Conservation (phyloP, 2,888 invertebrate species). For the Brachyptera risi region DNA sequence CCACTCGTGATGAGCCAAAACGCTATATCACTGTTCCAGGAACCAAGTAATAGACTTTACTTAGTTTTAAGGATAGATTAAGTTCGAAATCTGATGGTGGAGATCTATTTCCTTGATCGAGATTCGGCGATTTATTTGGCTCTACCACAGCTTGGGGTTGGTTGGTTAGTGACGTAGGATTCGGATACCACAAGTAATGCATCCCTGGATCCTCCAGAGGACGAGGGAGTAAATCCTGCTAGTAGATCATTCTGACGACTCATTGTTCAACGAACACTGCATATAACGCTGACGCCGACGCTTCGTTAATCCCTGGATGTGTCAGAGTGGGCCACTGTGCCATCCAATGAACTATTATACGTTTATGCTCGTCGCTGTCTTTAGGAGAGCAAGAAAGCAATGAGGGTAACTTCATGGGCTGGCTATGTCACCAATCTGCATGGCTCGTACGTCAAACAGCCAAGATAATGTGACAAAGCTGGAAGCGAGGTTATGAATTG, state of each 20-base stretch:
- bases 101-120: constrained; percentile 15
- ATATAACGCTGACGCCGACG: not conserved
- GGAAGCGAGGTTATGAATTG: no score
- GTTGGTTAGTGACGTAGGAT: not conserved
- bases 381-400: no score
- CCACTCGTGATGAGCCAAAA: no score
- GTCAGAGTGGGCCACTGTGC: constrained; percentile 1
- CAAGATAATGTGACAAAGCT: no score
- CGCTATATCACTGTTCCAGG: no score
- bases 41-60: constrained; percentile 6
- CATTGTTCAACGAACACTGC: not conserved
- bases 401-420: no score
- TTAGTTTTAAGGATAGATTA: constrained; percentile 1
- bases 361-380: not conserved
- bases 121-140: constrained; percentile 18
- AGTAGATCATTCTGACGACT: constrained; percentile 8
- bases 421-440: no score
- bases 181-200: constrained; percentile 6
- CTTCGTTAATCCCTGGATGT: not conserved
- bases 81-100: constrained; percentile 2
- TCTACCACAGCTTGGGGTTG: not conserved
- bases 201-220: not conserved
- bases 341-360: not conserved
- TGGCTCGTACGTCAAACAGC: no score
- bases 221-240: not conserved